Base-by-base conservation (phyloP, 2,113 vertebrate genomes). In the Sylvietta virens region DNA sequence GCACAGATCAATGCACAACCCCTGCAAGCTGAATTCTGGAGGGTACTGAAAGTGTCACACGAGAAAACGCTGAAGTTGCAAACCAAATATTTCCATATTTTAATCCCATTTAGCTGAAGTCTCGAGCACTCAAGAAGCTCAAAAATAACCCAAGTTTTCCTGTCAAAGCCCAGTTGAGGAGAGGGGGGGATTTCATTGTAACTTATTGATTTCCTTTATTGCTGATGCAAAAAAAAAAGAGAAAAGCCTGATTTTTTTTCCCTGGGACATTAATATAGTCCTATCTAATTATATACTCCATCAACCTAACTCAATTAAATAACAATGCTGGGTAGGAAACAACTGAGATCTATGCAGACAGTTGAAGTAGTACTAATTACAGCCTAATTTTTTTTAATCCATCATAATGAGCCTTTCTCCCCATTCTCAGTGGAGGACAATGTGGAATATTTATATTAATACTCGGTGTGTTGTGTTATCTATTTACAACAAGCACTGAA, bases 291-390 rank as follows among this genome's bases (percentile, higher is more conserved):
- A 97, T 72, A 91, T 69, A 96, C 44, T 96, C 89, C 80, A 96
- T 96, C 95, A 97, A 88, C 42, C 74, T 88, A 97, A 96, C 71
- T 84, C 91, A 97, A 98, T 97, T 97, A 97, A 97, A 96, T 91
- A 95, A 90, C 88, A 95, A 89, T 84, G 86, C 88, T 94, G 50
- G 24, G 26, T 57, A 79, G 62, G 60, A 97, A 97, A 96, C 66
- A 84, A 95, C 13, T 85, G 67, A 94, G 94, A 93, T 86, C 92
- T 65, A 94, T 24, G 60, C 83, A 97, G 85, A 86, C 37, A 72
- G 72, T 79, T 97, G 93, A 82, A 95, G 64, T 24, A 95, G 82
- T 64, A 78, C 66, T 96, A 97, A 97, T 97, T 97, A 85, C 51
- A 93, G 45, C 61, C 48, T 93, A 40, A 92, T 95, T 96, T 97